Percentiles rank a stretch among this genome's conserved stretches.
These are phyloP conservation scores for Drosophila azteca DNA, from an alignment of 1,140 invertebrate species.

Conservation along the genomic window DNA sequence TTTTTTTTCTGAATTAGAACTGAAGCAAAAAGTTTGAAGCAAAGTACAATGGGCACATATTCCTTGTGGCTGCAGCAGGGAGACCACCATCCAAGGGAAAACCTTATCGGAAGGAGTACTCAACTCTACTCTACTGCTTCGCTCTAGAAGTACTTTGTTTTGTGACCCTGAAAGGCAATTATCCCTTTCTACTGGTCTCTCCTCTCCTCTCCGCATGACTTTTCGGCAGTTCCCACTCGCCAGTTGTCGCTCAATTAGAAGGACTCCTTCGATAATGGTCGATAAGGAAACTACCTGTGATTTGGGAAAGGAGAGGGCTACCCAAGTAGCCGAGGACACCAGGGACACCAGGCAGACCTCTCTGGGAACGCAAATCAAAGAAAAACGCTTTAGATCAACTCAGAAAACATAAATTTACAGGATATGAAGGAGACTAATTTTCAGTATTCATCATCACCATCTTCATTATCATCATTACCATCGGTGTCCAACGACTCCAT, in stretches of 20 bases:
- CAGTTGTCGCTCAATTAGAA: conserved; percentile 63
- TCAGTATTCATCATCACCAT: neutral
- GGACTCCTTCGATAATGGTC: conserved; percentile 18
- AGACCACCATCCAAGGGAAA: conserved; percentile 19
- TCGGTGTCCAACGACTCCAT: neutral
- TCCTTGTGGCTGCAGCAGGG: neutral
- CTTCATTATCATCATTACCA: too few species aligned
- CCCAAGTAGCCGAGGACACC: conserved; percentile 50
- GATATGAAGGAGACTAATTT: too few species aligned
- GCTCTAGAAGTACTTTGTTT: conserved; percentile 27
- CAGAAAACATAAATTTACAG: neutral
- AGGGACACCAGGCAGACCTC: conserved; percentile 39
- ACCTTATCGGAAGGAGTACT: conserved; percentile 62
- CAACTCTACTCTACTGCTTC: conserved; percentile 31
- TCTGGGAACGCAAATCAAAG: conserved; percentile 28
- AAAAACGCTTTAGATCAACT: neutral
- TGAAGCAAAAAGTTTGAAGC: neutral
- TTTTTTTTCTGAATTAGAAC: conserved; percentile 15
- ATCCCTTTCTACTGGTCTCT: conserved; percentile 44
- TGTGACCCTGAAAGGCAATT: conserved; percentile 70
- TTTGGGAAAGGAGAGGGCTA: conserved; percentile 13
- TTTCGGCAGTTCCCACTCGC: conserved; percentile 13
- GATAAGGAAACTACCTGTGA: conserved; percentile 46
- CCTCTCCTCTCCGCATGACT: conserved; percentile 14
- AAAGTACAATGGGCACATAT: neutral